Base-by-base conservation (phyloP, 2,797 vertebrate species). In the Pangasius krempfi region DNA sequence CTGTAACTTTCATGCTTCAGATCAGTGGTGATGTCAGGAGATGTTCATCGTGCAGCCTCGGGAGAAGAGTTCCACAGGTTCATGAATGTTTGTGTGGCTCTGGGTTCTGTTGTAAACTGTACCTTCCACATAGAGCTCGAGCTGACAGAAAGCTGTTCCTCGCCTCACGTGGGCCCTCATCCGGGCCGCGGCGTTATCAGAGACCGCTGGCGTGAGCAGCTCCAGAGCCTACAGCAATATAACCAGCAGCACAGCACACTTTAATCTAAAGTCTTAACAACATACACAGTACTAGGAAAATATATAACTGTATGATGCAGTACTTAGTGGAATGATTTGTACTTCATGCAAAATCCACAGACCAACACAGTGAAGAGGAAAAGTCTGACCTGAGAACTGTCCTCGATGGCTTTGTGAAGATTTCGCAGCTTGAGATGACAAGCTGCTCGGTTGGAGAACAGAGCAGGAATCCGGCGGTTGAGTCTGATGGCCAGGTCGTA, bases 381-480 rank as follows among this genome's bases (percentile, higher is more conserved):
- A 50, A 82, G 33, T 76, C 90, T 62, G 94, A 99, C 98, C 97
- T 96, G 96, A 70, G 98, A 98, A 75, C 97, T 96, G 92, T 99
- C 98, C 91, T 98, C 96, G 0, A 99, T 92, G 86, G 97, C 96
- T 94, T 98, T 99, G 94, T 99, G 98, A 27, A 99, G 94, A 87
- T 99, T 98, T 80, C 95, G 96, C 83, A 99, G 91, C 93, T 98
- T 98, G 54, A 99, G 96, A 90, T 99, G 98, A 93, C 98, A 98
- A 14, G 98, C 98, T 56, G 98, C 97, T 83, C 98, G 96, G 94
- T 99, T 99, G 80, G 98, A 96, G 89, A 96, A 98, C 20, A 99
- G 91, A 0, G 95, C 91, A 7, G 98, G 97, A 87, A 97, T 95
- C 78, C 94, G 95, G 54, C 89, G 93, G 94, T 97, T 98, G 80